phyloP scores from a whole-genome alignment of 2,797 vertebrate genomes.

The Chelon labrosus region DNA sequence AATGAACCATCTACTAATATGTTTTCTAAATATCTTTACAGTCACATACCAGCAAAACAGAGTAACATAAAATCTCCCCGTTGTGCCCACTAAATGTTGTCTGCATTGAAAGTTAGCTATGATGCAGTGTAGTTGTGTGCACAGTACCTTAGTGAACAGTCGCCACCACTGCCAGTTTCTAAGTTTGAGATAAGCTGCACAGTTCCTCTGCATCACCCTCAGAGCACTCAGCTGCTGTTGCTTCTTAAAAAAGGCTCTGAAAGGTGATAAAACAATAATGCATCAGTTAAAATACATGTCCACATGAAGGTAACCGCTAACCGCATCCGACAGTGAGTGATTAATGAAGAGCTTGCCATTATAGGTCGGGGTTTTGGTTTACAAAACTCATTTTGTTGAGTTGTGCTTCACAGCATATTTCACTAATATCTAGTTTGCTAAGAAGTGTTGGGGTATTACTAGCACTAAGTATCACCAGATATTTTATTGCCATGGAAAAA shows the following conservation, averaged over 20 bases:
- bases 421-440: background rate
- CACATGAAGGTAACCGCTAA: background rate
- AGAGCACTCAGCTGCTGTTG: constrained; percentile 94
- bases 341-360: background rate
- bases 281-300: background rate
- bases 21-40: no score
- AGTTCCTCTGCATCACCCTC: constrained; percentile 94
- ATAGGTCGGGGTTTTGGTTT: no score
- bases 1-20: no score
- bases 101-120: no score
- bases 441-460: no score
- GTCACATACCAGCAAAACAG: no score
- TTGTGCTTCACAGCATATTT: background rate
- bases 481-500: background rate
- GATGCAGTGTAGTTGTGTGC: background rate
- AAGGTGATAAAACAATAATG: background rate
- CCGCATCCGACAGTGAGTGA: no score
- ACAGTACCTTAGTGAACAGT: constrained; percentile 91
- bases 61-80: no score
- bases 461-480: background rate
- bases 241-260: constrained; percentile 89
- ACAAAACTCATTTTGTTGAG: no score
- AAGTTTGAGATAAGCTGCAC: constrained; percentile 93
- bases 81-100: no score
- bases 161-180: constrained; percentile 97